Conservation (phyloP, 2,888 invertebrate genomes). For the Brachynemurus nebulosus region DNA sequence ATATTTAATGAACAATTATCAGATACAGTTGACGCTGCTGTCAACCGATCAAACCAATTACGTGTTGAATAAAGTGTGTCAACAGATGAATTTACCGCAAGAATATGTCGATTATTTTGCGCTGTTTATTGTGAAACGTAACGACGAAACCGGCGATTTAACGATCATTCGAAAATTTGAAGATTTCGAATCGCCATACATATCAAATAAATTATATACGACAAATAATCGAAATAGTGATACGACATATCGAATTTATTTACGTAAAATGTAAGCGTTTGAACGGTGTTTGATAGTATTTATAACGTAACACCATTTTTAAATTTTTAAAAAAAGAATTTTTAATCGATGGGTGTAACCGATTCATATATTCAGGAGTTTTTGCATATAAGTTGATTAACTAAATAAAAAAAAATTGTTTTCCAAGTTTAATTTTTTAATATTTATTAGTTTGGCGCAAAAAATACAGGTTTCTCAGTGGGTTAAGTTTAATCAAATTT, state of each 20-base stretch:
- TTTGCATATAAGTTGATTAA: no score
- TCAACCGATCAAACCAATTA: conserved; percentile 75
- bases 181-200: conserved; percentile 94
- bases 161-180: conserved; percentile 77
- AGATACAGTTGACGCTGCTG: conserved; percentile 64
- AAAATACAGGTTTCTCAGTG: no score
- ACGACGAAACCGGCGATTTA: conserved; percentile 53
- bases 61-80: conserved; percentile 69
- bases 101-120: conserved; percentile 80
- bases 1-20: conserved; percentile 74
- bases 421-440: no score
- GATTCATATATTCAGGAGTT: no score
- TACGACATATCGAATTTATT: conserved; percentile 44
- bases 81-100: conserved; percentile 64
- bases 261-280: conserved; percentile 61
- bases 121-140: conserved; percentile 71
- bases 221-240: conserved; percentile 36
- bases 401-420: no score
- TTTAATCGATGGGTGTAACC: no score
- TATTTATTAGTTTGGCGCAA: no score
- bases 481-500: no score
- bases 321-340: no score
- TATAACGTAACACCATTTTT: conserved; percentile 1
- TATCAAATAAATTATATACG: conserved; percentile 65
- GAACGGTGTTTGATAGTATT: neutral